Percentiles rank a stretch among this genome's conserved stretches.
Conservation (phyloP, 2,888 invertebrate genomes). For the Tetropium fuscum region DNA sequence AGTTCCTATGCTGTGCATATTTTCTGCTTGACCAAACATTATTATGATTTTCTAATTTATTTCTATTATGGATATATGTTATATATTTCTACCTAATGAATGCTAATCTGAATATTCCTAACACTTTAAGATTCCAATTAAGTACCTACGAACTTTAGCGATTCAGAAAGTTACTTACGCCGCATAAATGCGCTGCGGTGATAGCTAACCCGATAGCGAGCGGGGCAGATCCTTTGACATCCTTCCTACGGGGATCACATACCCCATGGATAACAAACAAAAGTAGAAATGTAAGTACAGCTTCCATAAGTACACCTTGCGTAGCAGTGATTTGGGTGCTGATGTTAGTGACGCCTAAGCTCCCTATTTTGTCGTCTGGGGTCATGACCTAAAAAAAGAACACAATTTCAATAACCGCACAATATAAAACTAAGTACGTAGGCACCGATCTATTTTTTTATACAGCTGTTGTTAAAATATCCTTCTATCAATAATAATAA, state of each 20-base stretch:
- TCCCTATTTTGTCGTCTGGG: constrained; percentile 61
- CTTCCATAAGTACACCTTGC: constrained; percentile 87
- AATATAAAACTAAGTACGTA: no score
- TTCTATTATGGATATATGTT: no score
- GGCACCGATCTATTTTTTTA: no score
- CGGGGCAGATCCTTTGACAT: constrained; percentile 74
- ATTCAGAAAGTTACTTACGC: constrained; percentile 73
- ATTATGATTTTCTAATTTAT: no score
- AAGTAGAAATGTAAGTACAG: constrained; percentile 81
- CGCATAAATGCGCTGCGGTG: constrained; percentile 73
- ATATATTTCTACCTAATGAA: no score
- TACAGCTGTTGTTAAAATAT: no score
- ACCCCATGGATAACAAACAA: constrained; percentile 76
- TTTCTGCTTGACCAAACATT: no score
- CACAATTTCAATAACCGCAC: neutral
- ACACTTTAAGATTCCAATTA: no score
- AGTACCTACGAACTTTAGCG: no score
- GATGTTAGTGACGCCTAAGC: constrained; percentile 70
- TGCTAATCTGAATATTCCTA: no score
- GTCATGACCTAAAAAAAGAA: constrained; percentile 65
- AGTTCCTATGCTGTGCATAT: no score
- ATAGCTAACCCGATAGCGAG: constrained; percentile 77
- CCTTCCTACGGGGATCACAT: constrained; percentile 72
- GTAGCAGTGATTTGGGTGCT: constrained; percentile 69
- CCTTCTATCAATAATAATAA: no score